A percentile compares a stretch with the other conserved stretches of the same genome.
These are phyloP conservation scores for Bubo scandiacus DNA, from an alignment of 2,113 vertebrate species.

Conservation along the genomic window DNA sequence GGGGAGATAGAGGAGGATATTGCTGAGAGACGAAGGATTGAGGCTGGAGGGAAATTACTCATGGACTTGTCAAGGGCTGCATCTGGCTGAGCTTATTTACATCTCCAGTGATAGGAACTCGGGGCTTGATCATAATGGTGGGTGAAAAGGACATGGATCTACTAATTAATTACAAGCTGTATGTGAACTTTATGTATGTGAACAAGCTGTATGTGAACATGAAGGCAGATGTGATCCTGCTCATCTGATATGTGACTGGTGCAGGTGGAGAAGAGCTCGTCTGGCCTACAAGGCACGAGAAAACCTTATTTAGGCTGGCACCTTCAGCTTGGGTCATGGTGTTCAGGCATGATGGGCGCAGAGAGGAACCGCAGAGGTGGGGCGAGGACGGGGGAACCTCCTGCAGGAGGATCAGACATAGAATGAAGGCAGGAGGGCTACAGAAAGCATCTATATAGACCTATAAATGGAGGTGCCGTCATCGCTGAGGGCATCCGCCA, in stretches of 20 bases:
- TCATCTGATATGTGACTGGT: background rate
- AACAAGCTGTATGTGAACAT: background rate
- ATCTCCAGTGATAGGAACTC: background rate
- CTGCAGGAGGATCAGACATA: background rate
- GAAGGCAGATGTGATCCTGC: background rate
- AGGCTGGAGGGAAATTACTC: background rate
- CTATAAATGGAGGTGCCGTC: background rate
- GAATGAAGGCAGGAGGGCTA: background rate
- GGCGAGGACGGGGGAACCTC: background rate
- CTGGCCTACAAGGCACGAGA: fast-evolving
- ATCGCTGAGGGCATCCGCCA: background rate
- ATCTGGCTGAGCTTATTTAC: background rate
- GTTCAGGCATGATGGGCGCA: background rate
- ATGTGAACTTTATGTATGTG: background rate
- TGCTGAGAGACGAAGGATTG: background rate
- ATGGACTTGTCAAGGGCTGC: background rate
- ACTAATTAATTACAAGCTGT: background rate
- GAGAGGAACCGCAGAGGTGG: background rate
- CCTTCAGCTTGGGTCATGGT: fast-evolving
- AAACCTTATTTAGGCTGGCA: fast-evolving
- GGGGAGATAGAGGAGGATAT: background rate
- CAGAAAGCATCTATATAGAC: background rate
- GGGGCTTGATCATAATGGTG: background rate
- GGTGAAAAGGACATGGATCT: constrained; percentile 42
- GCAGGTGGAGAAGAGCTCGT: background rate